Percentiles rank a stretch among this genome's conserved stretches.
Evolutionary conservation across 1,140 invertebrate genomes (phyloP).

Genomic region (Diachasmimorpha longicaudata): DNA sequence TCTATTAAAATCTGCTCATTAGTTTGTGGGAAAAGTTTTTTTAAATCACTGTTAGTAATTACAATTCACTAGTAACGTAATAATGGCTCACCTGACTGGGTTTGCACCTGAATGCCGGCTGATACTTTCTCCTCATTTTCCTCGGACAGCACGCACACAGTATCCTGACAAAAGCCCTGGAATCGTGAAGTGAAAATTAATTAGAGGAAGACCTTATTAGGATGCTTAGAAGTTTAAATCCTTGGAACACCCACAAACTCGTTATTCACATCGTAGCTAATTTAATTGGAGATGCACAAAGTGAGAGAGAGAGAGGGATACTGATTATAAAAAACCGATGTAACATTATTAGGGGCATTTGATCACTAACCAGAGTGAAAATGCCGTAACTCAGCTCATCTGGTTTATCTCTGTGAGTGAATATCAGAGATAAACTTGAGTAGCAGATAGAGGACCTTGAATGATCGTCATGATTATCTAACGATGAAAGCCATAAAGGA

Average conservation of each 20-base stretch:
- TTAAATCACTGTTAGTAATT: background rate
- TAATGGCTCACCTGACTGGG: slow-evolving; percentile 75
- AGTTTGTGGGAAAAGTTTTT: background rate
- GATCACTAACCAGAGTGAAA: background rate
- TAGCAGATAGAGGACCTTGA: too few relatives aligned
- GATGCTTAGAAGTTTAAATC: background rate
- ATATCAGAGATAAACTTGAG: background rate
- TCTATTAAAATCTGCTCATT: too few relatives aligned
- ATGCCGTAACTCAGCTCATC: background rate
- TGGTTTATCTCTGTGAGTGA: background rate
- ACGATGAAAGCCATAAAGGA: background rate
- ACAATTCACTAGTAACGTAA: background rate
- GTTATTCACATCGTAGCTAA: background rate
- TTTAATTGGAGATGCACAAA: background rate
- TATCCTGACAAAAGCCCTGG: slow-evolving; percentile 81
- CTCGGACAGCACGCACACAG: slow-evolving; percentile 81
- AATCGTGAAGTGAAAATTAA: slow-evolving; percentile 51
- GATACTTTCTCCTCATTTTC: slow-evolving; percentile 76
- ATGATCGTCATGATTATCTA: background rate
- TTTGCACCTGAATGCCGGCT: slow-evolving; percentile 79
- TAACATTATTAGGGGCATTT: background rate
- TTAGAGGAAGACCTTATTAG: background rate
- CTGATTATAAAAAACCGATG: background rate
- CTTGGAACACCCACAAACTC: background rate
- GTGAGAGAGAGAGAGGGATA: background rate